Conservation (phyloP, 2,888 invertebrate species). For the Iphiclides podalirius region DNA sequence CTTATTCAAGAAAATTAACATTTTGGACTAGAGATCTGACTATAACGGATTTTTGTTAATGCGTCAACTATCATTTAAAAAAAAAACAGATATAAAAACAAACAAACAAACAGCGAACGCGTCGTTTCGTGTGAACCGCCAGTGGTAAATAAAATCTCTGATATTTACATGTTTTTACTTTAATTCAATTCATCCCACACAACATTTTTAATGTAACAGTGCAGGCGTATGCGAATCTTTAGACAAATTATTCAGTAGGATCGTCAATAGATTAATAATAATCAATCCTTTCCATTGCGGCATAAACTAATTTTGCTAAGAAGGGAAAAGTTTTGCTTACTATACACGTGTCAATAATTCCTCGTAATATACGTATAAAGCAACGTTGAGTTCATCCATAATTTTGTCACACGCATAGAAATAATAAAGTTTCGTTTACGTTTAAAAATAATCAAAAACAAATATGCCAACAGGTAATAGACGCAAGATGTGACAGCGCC, state of each 20-base stretch:
- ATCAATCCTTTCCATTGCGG: no score
- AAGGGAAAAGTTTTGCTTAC: no score
- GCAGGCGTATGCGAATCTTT: constrained; percentile 9
- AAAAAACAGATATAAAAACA: no score
- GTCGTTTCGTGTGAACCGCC: constrained; percentile 18
- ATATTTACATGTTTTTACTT: constrained; percentile 19
- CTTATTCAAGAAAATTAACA: constrained; percentile 59
- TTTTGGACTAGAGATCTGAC: constrained; percentile 75
- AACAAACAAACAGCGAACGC: no score
- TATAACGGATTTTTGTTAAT: constrained; percentile 60
- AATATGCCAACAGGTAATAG: no score
- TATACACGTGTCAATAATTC: background rate
- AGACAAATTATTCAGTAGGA: no score
- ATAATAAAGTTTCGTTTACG: no score
- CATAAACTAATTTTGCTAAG: no score
- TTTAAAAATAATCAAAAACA: no score
- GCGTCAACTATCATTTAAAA: constrained; percentile 39
- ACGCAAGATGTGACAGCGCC: no score
- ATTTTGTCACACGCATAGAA: no score
- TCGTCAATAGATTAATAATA: no score
- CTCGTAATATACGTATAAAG: background rate
- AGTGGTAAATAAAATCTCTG: constrained; percentile 28
- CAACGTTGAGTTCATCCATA: background rate
- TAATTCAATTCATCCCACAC: constrained; percentile 12
- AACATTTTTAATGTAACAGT: constrained; percentile 16